Evolutionary conservation across 2,888 invertebrate species (phyloP).

Genomic region (Diachrysia chrysitis): DNA sequence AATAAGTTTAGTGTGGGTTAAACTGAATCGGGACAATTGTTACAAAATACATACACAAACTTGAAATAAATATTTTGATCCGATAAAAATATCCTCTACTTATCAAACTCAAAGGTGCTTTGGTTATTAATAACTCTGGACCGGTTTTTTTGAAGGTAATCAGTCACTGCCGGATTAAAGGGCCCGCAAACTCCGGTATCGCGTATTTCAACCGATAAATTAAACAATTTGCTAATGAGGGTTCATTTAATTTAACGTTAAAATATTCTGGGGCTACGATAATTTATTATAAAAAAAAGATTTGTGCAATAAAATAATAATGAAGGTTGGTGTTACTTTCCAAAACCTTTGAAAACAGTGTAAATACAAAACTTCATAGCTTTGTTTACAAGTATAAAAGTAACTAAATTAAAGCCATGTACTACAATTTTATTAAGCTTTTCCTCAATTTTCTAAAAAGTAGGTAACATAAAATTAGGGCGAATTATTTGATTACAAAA

Average conservation of each 20-base stretch:
- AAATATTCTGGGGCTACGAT: background rate
- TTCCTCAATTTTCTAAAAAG: conserved; percentile 1
- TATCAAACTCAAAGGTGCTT: background rate
- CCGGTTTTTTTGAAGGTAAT: background rate
- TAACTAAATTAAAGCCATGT: background rate
- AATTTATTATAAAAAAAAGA: background rate
- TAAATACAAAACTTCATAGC: background rate
- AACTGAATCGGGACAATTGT: too few relatives aligned
- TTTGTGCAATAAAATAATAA: background rate
- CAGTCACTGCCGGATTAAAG: conserved; percentile 6
- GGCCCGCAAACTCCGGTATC: background rate
- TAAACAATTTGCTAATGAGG: background rate
- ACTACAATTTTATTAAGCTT: conserved; percentile 3
- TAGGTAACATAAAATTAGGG: background rate
- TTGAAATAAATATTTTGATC: too few relatives aligned
- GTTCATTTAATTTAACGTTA: background rate
- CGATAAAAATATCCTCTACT: background rate
- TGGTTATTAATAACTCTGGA: background rate
- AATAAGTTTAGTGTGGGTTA: too few relatives aligned
- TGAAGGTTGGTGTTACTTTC: background rate
- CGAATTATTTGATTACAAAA: conserved; percentile 3
- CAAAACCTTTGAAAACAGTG: background rate
- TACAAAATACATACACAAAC: too few relatives aligned
- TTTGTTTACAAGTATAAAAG: background rate
- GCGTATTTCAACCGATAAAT: background rate